Evolutionary conservation across 1,140 invertebrate genomes (phyloP).

Genomic region (Heliconius hewitsoni): DNA sequence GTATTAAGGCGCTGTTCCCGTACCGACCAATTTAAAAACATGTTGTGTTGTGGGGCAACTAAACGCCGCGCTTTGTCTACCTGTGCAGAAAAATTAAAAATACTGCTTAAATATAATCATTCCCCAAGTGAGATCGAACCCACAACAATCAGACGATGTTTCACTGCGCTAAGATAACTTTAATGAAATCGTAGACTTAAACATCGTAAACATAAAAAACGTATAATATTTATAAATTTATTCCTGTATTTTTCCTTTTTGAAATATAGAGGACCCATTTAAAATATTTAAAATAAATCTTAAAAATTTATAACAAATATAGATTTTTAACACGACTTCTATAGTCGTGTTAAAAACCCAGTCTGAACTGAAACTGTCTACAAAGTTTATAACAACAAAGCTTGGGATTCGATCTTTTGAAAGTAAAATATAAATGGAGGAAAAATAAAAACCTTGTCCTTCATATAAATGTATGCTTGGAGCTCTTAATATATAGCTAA

Average conservation of each 20-base stretch:
- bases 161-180: too few species aligned
- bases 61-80: too few species aligned
- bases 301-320: neutral
- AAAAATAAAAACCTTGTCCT: neutral
- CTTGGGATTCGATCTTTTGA: neutral
- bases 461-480: neutral
- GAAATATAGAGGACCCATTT: neutral
- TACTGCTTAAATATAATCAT: too few species aligned
- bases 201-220: neutral
- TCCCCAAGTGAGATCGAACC: too few species aligned
- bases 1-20: too few species aligned
- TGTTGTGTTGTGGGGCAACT: too few species aligned
- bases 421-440: constrained; percentile 3
- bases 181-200: neutral
- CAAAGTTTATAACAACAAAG: constrained; percentile 12
- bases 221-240: neutral
- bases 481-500: neutral
- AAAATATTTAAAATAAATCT: neutral
- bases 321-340: neutral
- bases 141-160: too few species aligned
- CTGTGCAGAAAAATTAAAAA: too few species aligned
- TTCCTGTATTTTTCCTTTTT: neutral
- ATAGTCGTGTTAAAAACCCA: neutral
- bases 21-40: neutral
- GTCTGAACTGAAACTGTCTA: constrained; percentile 7